These are phyloP conservation scores for Diadema setosum DNA, from an alignment of 35 echinoderm and acorn worm genomes.

Conservation along the genomic window DNA sequence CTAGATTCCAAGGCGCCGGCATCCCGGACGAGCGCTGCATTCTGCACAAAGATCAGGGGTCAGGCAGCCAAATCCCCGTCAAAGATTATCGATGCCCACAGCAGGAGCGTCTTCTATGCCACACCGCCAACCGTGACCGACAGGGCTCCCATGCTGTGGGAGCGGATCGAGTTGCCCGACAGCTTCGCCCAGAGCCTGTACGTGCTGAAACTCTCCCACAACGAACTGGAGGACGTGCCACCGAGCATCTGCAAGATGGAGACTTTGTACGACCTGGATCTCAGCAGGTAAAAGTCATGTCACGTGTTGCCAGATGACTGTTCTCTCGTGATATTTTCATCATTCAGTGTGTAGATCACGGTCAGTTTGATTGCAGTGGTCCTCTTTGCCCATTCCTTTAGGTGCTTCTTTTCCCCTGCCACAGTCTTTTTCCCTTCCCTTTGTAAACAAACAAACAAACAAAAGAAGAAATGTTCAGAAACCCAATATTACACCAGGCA, in stretches of 20 bases:
- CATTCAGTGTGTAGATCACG: too few species aligned
- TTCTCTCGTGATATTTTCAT: too few species aligned
- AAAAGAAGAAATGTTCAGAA: too few species aligned
- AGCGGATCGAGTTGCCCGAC: slow-evolving; percentile 37
- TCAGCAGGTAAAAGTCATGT: slow-evolving; percentile 40
- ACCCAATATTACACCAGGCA: too few species aligned
- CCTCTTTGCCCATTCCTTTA: too few species aligned
- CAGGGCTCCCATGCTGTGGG: neutral
- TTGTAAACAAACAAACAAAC: too few species aligned
- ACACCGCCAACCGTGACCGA: neutral
- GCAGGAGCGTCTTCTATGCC: neutral
- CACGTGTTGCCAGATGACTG: too few species aligned
- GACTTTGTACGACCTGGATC: slow-evolving; percentile 22
- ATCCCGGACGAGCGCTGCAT: neutral
- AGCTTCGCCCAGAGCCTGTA: slow-evolving; percentile 26
- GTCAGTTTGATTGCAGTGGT: too few species aligned
- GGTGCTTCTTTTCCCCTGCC: too few species aligned
- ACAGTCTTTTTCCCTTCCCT: too few species aligned
- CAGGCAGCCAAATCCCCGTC: neutral
- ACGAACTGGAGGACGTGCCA: slow-evolving; percentile 39
- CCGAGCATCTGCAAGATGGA: slow-evolving; percentile 21
- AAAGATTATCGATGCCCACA: neutral
- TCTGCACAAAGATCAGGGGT: neutral
- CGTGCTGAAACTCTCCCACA: slow-evolving; percentile 24
- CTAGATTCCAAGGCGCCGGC: neutral